Evolutionary conservation across 1,140 invertebrate species (phyloP).

Genomic region (Drosophila pectinifera): DNA sequence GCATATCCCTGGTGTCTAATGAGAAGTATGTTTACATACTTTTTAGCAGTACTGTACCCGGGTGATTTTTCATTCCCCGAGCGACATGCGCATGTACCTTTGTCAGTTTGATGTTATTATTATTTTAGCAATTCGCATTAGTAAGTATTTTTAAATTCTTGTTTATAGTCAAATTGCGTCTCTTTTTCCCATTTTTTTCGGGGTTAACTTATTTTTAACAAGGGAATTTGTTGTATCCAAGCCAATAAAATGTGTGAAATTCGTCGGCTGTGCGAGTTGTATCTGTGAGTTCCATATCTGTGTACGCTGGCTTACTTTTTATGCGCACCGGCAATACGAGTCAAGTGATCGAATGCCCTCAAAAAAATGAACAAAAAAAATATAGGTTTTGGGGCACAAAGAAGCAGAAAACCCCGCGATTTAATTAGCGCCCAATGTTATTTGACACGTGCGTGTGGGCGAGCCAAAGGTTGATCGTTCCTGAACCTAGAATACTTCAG

Average conservation of each 20-base stretch:
- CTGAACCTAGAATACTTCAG: slow-evolving; percentile 16
- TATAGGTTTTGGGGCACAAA: slow-evolving; percentile 23
- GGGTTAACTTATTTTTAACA: slow-evolving; percentile 31
- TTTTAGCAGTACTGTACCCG: slow-evolving; percentile 52
- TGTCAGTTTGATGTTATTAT: slow-evolving; percentile 62
- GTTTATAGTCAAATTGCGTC: slow-evolving; percentile 47
- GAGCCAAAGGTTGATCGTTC: slow-evolving; percentile 50
- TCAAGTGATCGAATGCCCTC: slow-evolving; percentile 66
- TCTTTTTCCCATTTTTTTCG: slow-evolving; percentile 7
- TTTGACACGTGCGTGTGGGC: slow-evolving; percentile 69
- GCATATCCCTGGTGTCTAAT: slow-evolving; percentile 10
- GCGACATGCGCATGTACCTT: slow-evolving; percentile 12
- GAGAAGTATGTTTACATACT: slow-evolving; percentile 35
- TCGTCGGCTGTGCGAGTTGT: slow-evolving; percentile 34
- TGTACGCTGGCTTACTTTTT: slow-evolving; percentile 42
- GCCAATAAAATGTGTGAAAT: slow-evolving; percentile 59
- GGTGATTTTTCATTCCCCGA: slow-evolving; percentile 26
- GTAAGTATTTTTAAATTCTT: slow-evolving; percentile 70
- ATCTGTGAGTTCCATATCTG: slow-evolving; percentile 25
- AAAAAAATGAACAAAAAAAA: slow-evolving; percentile 22
- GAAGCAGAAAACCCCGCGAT: slow-evolving; percentile 1
- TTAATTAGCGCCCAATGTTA: slow-evolving; percentile 63
- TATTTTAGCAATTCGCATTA: slow-evolving; percentile 67
- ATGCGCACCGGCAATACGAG: slow-evolving; percentile 60
- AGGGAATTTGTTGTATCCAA: slow-evolving; percentile 22